Evolutionary conservation across 2,888 invertebrate genomes (phyloP).

Genomic region (Morpho achilles): DNA sequence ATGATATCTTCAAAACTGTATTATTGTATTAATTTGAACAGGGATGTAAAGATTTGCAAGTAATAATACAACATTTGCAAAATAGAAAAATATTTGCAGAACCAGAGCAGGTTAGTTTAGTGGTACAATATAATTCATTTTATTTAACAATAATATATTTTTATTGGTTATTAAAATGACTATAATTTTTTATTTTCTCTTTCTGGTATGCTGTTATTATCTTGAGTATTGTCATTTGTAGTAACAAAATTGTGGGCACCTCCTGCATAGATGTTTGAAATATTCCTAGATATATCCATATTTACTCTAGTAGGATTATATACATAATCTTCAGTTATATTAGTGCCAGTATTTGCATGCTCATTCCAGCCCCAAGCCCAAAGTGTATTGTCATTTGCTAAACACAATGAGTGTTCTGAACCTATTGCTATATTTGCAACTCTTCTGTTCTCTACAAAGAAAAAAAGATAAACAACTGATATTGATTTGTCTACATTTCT

Average conservation of each 20-base stretch:
- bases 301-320: slow-evolving; percentile 51
- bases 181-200: background rate
- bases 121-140: too few relatives aligned
- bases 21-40: too few relatives aligned
- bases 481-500: background rate
- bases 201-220: background rate
- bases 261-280: slow-evolving; percentile 59
- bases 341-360: slow-evolving; percentile 90
- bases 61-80: too few relatives aligned
- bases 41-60: too few relatives aligned
- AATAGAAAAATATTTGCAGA: too few relatives aligned
- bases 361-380: slow-evolving; percentile 95
- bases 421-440: slow-evolving; percentile 83
- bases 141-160: background rate
- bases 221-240: slow-evolving; percentile 29
- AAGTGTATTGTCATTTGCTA: slow-evolving; percentile 81
- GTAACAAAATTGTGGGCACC: slow-evolving; percentile 69
- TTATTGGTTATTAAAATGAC: background rate
- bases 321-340: slow-evolving; percentile 41
- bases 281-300: slow-evolving; percentile 35
- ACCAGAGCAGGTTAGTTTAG: too few relatives aligned
- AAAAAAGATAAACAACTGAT: slow-evolving; percentile 32
- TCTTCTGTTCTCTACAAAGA: slow-evolving; percentile 52
- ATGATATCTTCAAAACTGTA: too few relatives aligned
- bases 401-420: slow-evolving; percentile 88